phyloP scores from a whole-genome alignment of 2,113 vertebrate genomes.

The Cheilinus undulatus region DNA sequence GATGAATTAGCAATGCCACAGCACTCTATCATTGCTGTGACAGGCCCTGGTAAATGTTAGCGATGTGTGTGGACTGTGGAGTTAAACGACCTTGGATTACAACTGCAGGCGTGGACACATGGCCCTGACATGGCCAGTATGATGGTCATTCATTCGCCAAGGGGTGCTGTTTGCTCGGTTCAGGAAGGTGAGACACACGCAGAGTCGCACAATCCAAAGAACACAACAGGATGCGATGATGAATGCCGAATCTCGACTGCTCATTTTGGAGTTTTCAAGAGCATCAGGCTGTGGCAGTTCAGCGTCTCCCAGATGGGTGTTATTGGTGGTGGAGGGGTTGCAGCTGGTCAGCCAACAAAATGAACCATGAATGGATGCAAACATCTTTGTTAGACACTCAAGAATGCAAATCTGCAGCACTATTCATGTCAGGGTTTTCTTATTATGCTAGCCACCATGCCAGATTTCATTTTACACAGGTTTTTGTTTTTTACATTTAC shows the following conservation, averaged over 20 bases:
- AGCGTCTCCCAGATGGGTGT: constrained; percentile 33
- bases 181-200: constrained; percentile 36
- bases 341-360: constrained; percentile 53
- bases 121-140: constrained; percentile 21
- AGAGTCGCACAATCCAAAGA: constrained; percentile 4
- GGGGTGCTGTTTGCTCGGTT: constrained; percentile 16
- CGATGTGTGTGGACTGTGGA: constrained; percentile 22
- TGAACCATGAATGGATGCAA: constrained; percentile 38
- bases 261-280: constrained; percentile 20
- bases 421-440: background rate
- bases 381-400: constrained; percentile 28
- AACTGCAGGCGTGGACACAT: constrained; percentile 45
- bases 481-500: too few relatives aligned
- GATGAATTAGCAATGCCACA: constrained; percentile 37
- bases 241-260: constrained; percentile 12
- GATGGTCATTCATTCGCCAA: constrained; percentile 26
- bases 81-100: constrained; percentile 60
- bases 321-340: constrained; percentile 50
- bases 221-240: constrained; percentile 13
- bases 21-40: constrained; percentile 26
- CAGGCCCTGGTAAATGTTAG: constrained; percentile 27
- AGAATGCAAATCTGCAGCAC: constrained; percentile 8
- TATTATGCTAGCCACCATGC: background rate
- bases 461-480: constrained; percentile 3
- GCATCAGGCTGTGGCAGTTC: constrained; percentile 34